Evolutionary conservation across 2,797 vertebrate species (phyloP).

Genomic region (Myotis findleyi): DNA sequence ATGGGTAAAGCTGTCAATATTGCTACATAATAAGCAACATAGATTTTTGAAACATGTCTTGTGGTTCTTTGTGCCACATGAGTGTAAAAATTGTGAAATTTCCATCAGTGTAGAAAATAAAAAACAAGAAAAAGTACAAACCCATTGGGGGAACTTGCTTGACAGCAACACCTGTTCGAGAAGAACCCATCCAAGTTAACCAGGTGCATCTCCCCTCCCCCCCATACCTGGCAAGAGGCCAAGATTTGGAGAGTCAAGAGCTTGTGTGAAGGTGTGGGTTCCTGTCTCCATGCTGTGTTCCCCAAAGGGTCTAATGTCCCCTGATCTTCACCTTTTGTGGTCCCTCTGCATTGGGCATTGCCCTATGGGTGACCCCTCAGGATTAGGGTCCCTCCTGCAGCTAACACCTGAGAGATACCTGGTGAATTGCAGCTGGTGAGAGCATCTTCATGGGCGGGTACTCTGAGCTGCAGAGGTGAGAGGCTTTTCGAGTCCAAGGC

Average conservation of each 20-base stretch:
- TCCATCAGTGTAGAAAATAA: constrained; percentile 60
- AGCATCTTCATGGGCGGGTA: background rate
- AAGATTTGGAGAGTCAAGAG: background rate
- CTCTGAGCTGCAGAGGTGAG: background rate
- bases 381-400: background rate
- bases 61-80: constrained; percentile 21
- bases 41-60: constrained; percentile 39
- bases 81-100: constrained; percentile 61
- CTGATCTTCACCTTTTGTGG: background rate
- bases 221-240: background rate
- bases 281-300: background rate
- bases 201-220: background rate
- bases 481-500: background rate
- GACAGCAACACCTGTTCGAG: background rate
- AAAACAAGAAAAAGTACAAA: constrained; percentile 49
- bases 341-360: background rate
- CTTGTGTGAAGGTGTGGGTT: background rate
- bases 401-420: background rate
- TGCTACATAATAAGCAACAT: constrained; percentile 17
- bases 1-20: constrained; percentile 50
- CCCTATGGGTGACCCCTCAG: background rate
- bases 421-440: background rate
- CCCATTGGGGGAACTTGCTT: background rate
- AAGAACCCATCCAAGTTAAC: background rate
- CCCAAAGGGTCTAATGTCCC: background rate